A percentile compares a stretch with the other conserved stretches of the same genome.
Conservation (phyloP, 2,888 invertebrate species). For the Idaea straminata region DNA sequence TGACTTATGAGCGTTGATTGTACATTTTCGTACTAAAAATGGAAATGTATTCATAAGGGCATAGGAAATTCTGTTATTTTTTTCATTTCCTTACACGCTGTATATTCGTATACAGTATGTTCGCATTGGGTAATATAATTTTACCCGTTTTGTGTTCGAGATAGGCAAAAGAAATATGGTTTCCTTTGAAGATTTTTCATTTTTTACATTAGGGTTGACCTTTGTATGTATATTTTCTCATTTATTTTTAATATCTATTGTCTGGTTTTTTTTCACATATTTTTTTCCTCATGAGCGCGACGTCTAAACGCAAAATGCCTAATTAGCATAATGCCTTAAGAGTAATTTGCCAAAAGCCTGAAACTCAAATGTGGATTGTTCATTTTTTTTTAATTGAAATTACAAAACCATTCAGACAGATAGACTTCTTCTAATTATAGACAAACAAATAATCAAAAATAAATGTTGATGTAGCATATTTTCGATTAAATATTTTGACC, state of each 20-base stretch:
- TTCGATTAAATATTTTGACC: too few relatives aligned
- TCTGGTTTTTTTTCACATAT: background rate
- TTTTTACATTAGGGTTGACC: background rate
- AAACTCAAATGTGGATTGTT: too few relatives aligned
- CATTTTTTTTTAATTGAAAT: too few relatives aligned
- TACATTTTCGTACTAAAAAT: conserved; percentile 1
- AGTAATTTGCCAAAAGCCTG: too few relatives aligned
- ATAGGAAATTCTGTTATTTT: conserved; percentile 2
- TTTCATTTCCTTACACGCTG: conserved; percentile 3
- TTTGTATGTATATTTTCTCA: background rate
- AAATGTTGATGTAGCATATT: too few relatives aligned
- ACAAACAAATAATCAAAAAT: too few relatives aligned
- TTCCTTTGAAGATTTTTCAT: conserved; percentile 1
- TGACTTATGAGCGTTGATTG: too few relatives aligned
- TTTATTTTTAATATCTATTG: background rate
- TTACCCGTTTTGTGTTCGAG: conserved; percentile 1
- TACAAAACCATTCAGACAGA: too few relatives aligned
- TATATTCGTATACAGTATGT: background rate
- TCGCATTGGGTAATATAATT: background rate
- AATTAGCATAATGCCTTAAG: too few relatives aligned
- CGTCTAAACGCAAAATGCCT: too few relatives aligned
- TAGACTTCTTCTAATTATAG: too few relatives aligned
- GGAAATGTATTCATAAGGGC: conserved; percentile 5
- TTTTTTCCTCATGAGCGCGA: background rate
- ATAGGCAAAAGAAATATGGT: conserved; percentile 1